Evolutionary conservation across 2,113 vertebrate genomes (phyloP), one percentile per base, ranked within the genome.

Genomic region (Tragelaphus scriptus): DNA sequence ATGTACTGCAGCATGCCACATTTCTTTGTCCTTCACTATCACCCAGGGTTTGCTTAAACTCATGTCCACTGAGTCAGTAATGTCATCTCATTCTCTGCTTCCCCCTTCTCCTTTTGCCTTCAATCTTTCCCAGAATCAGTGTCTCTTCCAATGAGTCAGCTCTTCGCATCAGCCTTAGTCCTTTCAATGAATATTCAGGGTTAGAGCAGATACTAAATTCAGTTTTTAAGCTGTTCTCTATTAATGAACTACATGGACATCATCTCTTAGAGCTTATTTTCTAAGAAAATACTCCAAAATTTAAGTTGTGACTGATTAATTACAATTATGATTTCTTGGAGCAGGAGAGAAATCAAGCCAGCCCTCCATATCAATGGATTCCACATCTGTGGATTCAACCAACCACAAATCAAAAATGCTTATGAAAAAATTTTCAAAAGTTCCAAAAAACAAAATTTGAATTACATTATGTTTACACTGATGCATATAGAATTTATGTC

Each of bases 261-360:
- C 21, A 85, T 77, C 36, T 89, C 28, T 85, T 90, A 56, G 40
- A 71, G 32, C 11, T 84, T 56, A 82, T 59, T 26, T 68, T 92
- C n/a, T 85, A 55, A 55, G 28, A 77, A 80, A 96, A 95, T 21
- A 2, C 53, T 49, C 4, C 4, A 55, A 7, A 65, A 10, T 49
- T 95, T 92, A 97, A 90, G 80, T 82, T 91, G 84, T 77, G 44
- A 85, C 47, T 86, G 6, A 90, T 71, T 96, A 63, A 90, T 80
- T 88, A 44, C 23, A 97, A 97, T 36, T 90, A 65, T n/a, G 28
- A 92, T 44, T 96, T 85, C 58, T 15, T 44, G 8, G 23, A 85
- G 9, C 7, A 92, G 49, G 8, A 85, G 88, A 96, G 14, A 95
- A 88, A 88, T 40, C 63, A 23, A 56, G 53, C 13, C 81, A 84